These are phyloP conservation scores for Heliconius himera DNA, from an alignment of 1,140 invertebrate species.

Conservation along the genomic window DNA sequence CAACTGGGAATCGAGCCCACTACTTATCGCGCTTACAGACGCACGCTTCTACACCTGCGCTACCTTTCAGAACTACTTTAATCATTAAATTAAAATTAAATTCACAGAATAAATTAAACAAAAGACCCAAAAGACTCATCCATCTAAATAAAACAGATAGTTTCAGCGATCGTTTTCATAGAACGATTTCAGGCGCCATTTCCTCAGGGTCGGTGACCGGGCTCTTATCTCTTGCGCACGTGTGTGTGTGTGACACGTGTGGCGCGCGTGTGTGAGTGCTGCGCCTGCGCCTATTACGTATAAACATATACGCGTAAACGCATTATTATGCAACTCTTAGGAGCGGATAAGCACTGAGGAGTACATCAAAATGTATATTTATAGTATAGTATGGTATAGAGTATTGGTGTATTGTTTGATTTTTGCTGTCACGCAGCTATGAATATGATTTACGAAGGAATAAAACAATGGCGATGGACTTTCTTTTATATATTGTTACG, in stretches of 20 bases:
- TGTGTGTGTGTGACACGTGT: constrained; percentile 48
- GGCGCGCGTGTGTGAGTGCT: constrained; percentile 40
- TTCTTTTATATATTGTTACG: constrained; percentile 2
- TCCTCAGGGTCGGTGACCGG: constrained; percentile 68
- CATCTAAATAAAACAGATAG: constrained; percentile 18
- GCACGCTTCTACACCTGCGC: too few species aligned
- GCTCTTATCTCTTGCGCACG: constrained; percentile 67
- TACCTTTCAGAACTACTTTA: neutral
- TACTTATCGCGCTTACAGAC: too few species aligned
- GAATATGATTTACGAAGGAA: constrained; percentile 3
- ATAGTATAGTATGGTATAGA: constrained; percentile 39
- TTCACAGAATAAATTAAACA: neutral
- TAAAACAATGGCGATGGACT: neutral
- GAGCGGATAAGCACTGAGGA: constrained; percentile 59
- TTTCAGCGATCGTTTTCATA: constrained; percentile 57
- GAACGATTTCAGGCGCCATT: constrained; percentile 67
- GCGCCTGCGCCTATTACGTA: constrained; percentile 55
- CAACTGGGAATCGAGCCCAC: too few species aligned
- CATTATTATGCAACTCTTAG: constrained; percentile 69
- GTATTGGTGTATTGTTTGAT: constrained; percentile 32
- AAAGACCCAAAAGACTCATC: neutral
- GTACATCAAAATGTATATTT: constrained; percentile 55
- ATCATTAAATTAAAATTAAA: neutral
- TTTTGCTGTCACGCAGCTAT: constrained; percentile 8
- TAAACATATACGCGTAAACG: constrained; percentile 51